Evolutionary conservation across 2,888 invertebrate species (phyloP).

Genomic region (Tryphoninae sp.): DNA sequence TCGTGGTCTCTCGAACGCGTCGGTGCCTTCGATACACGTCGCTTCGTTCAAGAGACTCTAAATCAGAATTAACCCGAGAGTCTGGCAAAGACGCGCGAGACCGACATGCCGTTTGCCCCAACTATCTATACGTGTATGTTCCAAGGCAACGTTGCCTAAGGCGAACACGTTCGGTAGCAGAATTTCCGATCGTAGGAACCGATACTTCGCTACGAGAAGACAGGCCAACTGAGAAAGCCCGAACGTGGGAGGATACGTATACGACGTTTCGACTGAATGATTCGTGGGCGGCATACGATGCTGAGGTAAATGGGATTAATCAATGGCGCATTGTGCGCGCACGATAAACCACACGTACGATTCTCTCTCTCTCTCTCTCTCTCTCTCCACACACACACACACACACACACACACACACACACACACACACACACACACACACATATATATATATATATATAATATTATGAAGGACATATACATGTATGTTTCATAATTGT

Average conservation of each 20-base stretch:
- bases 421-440: too few relatives aligned
- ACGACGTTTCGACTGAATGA: slow-evolving; percentile 47
- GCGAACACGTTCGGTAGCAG: slow-evolving; percentile 41
- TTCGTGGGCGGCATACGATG: slow-evolving; percentile 16
- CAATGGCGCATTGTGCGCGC: slow-evolving; percentile 22
- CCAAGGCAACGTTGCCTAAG: slow-evolving; percentile 19
- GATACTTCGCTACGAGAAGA: slow-evolving; percentile 47
- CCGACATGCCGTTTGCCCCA: slow-evolving; percentile 31
- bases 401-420: too few relatives aligned
- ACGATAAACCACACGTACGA: slow-evolving; percentile 27
- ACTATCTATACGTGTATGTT: neutral
- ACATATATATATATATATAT: too few relatives aligned
- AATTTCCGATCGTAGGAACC: slow-evolving; percentile 50
- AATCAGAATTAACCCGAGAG: slow-evolving; percentile 61
- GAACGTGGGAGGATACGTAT: slow-evolving; percentile 25
- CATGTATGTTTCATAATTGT: slow-evolving; percentile 27
- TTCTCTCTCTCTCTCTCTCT: too few relatives aligned
- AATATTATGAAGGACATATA: neutral
- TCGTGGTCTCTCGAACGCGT: slow-evolving; percentile 44
- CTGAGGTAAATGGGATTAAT: slow-evolving; percentile 32
- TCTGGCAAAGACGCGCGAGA: slow-evolving; percentile 56
- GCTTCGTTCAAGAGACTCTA: slow-evolving; percentile 46
- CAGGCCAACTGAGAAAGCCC: slow-evolving; percentile 9
- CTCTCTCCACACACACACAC: too few relatives aligned
- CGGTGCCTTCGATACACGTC: slow-evolving; percentile 44